Evolutionary conservation across 2,888 invertebrate species (phyloP), one percentile per base, ranked within the genome.

Genomic region (Danaus chrysippus): DNA sequence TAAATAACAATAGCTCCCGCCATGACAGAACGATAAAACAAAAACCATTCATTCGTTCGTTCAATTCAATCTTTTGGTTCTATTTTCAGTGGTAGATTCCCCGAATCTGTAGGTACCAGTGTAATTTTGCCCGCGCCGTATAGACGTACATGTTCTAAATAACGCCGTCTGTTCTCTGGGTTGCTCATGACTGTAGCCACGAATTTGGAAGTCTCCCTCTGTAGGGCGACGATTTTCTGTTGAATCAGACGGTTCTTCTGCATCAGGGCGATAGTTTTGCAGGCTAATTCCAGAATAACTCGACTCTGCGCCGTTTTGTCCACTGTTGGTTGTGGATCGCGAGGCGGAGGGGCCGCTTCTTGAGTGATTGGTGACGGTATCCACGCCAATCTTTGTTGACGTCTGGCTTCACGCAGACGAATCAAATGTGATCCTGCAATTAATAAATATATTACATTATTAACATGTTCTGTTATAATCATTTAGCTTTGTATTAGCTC

Each of bases 161-260:
- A 87, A n/a, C 85, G 78, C 64, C 72, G 74, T 43, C 69, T 76
- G 54, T 85, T 87, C 56, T 87, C 87, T 0, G 92, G 92, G 73
- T 93, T 93, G 56, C 86, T 92, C 83, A 93, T 81, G 5, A 94
- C 92, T 3, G 92, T 87, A 46, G 92, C 85, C 15, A 94, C 91
- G 69, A 93, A 94, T 63, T 92, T 92, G 3, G 92, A 89, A 0
- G 94, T 94, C 80, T 94, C 94, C 63, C 91, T 84, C 71, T 93
- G 93, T 44, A 94, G 75, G 41, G 91, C 92, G 8, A 92, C 85
- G 61, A 94, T 86, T 70, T 93, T 93, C 64, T 92, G 89, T 71
- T 94, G 93, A 62, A 94, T 87, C 52, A 93, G 73, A 65, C 88
- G 92, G 79, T 94, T 94, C 67, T 92, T 92, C 65, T 92, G 92